Conservation (phyloP, 2,113 vertebrate genomes). For the Clarias gariepinus region DNA sequence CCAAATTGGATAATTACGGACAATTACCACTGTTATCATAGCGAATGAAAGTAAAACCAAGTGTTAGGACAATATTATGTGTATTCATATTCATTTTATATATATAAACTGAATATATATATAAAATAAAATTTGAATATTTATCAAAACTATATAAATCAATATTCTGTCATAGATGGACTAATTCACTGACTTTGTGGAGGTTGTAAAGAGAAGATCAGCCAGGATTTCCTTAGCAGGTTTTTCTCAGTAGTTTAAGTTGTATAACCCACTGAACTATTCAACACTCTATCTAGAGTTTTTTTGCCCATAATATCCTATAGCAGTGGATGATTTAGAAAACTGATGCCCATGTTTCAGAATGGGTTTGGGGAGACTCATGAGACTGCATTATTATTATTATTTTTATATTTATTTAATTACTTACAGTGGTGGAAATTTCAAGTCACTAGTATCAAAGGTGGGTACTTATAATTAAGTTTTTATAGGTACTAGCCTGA, state of each 20-base stretch:
- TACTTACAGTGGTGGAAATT: neutral
- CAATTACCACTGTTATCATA: neutral
- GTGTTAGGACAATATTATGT: neutral
- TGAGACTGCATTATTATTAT: neutral
- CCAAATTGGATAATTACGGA: neutral
- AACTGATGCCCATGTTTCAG: neutral
- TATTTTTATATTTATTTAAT: neutral
- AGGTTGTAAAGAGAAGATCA: neutral
- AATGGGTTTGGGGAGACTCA: neutral
- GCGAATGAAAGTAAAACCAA: neutral
- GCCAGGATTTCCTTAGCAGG: neutral
- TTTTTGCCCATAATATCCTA: neutral
- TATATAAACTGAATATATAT: too few species aligned
- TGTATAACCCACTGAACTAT: neutral
- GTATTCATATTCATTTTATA: too few species aligned
- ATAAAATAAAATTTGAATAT: too few species aligned
- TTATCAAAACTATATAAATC: too few species aligned
- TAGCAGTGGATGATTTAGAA: neutral
- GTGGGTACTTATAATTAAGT: neutral
- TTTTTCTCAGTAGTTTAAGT: neutral
- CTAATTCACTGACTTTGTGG: neutral
- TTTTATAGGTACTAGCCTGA: neutral
- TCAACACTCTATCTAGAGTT: neutral
- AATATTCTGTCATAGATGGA: neutral
- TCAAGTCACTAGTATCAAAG: neutral